Evolutionary conservation across 1,140 invertebrate species (phyloP).

Genomic region (Diuraphis noxia): DNA sequence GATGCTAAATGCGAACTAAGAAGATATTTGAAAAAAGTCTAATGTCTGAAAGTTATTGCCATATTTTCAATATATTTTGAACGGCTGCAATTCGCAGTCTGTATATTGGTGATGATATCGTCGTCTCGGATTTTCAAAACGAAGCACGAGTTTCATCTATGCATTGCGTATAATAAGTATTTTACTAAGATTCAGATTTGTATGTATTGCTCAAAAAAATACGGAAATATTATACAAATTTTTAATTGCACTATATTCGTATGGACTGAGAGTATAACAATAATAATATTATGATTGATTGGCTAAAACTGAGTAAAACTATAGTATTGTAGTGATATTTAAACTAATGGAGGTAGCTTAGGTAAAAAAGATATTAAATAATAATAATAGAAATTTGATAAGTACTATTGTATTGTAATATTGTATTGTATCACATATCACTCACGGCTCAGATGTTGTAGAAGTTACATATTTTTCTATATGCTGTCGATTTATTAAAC

Average conservation of each 20-base stretch:
- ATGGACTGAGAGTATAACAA: neutral
- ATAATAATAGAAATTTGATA: too few species aligned
- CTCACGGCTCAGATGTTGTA: neutral
- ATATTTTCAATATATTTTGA: neutral
- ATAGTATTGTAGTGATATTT: neutral
- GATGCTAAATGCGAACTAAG: too few species aligned
- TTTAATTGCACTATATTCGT: neutral
- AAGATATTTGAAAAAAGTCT: neutral
- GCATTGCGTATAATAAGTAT: too few species aligned
- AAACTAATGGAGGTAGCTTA: neutral
- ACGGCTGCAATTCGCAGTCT: neutral
- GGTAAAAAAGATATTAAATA: neutral
- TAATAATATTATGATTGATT: neutral
- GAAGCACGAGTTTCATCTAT: neutral
- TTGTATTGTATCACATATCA: too few species aligned
- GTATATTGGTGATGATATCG: neutral
- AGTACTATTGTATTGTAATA: neutral
- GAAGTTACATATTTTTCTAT: neutral
- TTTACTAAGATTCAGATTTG: neutral
- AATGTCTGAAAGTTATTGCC: neutral
- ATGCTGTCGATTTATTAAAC: neutral
- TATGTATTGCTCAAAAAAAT: neutral
- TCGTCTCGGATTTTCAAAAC: neutral
- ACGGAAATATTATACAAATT: neutral
- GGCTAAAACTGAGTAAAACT: neutral